Conservation (phyloP, 1,140 invertebrate genomes). For the Euwallacea fornicatus region DNA sequence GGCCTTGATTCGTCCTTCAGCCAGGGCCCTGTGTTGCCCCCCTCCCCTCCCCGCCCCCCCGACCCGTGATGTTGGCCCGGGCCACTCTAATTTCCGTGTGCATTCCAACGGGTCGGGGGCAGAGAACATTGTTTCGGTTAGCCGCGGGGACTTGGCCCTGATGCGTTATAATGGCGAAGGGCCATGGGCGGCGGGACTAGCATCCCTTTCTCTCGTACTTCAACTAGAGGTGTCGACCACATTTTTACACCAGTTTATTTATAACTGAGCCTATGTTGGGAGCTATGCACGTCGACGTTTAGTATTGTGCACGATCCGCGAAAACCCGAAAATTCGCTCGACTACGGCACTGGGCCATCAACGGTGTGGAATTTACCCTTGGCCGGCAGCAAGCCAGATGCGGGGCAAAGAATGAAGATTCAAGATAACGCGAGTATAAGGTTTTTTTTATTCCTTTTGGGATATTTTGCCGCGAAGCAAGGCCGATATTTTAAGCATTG, state of each 20-base stretch:
- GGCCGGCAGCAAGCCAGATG: conserved; percentile 34
- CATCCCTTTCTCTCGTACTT: not conserved
- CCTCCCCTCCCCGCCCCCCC: conserved; percentile 13
- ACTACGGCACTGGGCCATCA: conserved; percentile 27
- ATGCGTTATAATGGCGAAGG: not conserved
- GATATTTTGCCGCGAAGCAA: conserved; percentile 22
- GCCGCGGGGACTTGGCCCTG: conserved; percentile 1
- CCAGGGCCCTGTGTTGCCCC: conserved; percentile 42
- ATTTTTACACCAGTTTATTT: too few species aligned
- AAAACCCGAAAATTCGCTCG: not conserved
- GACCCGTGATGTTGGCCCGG: conserved; percentile 41
- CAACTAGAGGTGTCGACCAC: too few species aligned
- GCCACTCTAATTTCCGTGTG: conserved; percentile 61
- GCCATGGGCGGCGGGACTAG: not conserved
- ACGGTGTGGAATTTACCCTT: conserved; percentile 39
- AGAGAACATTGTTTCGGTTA: conserved; percentile 36
- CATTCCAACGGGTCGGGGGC: conserved; percentile 51
- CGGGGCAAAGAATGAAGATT: conserved; percentile 39
- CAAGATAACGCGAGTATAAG: conserved; percentile 33
- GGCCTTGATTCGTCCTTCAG: conserved; percentile 56
- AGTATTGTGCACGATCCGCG: not conserved
- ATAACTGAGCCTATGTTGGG: too few species aligned
- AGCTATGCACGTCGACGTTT: not conserved
- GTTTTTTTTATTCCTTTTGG: conserved; percentile 32
- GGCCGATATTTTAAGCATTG: conserved; percentile 7